Evolutionary conservation across 2,797 vertebrate genomes (phyloP).

Genomic region (Ambastaia sidthimunki): DNA sequence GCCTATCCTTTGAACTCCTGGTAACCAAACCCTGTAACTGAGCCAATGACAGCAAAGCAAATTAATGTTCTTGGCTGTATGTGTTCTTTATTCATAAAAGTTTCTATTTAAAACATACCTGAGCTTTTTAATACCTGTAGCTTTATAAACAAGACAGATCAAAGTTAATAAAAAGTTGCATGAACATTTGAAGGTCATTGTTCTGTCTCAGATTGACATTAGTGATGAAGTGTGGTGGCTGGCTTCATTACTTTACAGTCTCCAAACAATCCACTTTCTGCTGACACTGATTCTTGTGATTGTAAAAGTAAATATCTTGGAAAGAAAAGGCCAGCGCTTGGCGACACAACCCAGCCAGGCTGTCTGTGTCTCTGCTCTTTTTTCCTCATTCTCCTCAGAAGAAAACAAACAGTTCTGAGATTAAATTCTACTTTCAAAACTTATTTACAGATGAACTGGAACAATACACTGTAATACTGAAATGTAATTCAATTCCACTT

Average conservation of each 20-base stretch:
- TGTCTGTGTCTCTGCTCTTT: slow-evolving; percentile 12
- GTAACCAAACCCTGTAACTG: not conserved
- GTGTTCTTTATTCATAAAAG: not conserved
- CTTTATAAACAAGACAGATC: not conserved
- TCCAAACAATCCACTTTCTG: slow-evolving; percentile 18
- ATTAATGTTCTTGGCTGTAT: not conserved
- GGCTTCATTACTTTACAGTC: slow-evolving; percentile 16
- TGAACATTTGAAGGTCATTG: not conserved
- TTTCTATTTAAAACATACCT: not conserved
- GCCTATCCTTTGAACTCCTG: not conserved
- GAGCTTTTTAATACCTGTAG: not conserved
- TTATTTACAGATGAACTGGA: slow-evolving; percentile 12
- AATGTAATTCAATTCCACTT: slow-evolving; percentile 30
- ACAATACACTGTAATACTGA: not conserved
- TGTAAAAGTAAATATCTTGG: slow-evolving; percentile 42
- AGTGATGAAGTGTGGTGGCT: slow-evolving; percentile 39
- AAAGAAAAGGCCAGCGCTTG: slow-evolving; percentile 40
- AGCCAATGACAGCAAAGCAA: not conserved
- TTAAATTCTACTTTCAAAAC: slow-evolving; percentile 32
- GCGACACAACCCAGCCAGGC: slow-evolving; percentile 25
- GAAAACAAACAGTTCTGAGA: slow-evolving; percentile 22
- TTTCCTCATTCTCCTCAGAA: not conserved
- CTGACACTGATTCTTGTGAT: slow-evolving; percentile 28
- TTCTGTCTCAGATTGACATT: slow-evolving; percentile 18
- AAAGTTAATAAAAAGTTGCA: not conserved